Evolutionary conservation across 2,888 invertebrate species (phyloP).

Genomic region (Rhaphigaster nebulosa): DNA sequence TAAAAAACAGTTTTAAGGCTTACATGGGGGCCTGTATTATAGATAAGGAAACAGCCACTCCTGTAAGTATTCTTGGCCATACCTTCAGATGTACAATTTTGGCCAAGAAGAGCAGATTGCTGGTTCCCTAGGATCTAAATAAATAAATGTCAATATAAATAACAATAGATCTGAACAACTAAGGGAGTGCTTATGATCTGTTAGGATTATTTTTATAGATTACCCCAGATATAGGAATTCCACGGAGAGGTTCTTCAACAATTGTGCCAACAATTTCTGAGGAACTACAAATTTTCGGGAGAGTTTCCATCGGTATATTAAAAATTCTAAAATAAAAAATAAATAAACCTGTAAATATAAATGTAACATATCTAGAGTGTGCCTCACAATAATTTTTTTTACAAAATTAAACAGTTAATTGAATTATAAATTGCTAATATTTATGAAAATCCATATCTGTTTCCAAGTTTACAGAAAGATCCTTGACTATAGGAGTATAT

Average conservation of each 20-base stretch:
- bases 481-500: too few species aligned
- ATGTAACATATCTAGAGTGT: neutral
- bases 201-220: constrained; percentile 64
- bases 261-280: constrained; percentile 90
- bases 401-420: neutral
- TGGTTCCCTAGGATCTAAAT: constrained; percentile 85
- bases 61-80: constrained; percentile 95
- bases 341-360: neutral
- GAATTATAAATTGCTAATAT: too few species aligned
- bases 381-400: too few species aligned
- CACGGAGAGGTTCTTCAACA: constrained; percentile 78
- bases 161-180: neutral
- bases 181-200: constrained; percentile 60
- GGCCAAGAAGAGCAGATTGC: constrained; percentile 93
- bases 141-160: constrained; percentile 19
- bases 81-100: constrained; percentile 88
- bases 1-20: constrained; percentile 62
- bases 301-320: constrained; percentile 80
- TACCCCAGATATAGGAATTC: constrained; percentile 78
- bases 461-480: too few species aligned
- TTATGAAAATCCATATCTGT: too few species aligned
- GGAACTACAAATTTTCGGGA: constrained; percentile 88
- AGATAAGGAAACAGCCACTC: constrained; percentile 94
- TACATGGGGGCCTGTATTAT: constrained; percentile 90
- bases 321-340: constrained; percentile 74